A percentile compares a stretch with the other conserved stretches of the same genome.
Conservation (phyloP, 2,888 invertebrate species). For the Tetrapedia diversipes region DNA sequence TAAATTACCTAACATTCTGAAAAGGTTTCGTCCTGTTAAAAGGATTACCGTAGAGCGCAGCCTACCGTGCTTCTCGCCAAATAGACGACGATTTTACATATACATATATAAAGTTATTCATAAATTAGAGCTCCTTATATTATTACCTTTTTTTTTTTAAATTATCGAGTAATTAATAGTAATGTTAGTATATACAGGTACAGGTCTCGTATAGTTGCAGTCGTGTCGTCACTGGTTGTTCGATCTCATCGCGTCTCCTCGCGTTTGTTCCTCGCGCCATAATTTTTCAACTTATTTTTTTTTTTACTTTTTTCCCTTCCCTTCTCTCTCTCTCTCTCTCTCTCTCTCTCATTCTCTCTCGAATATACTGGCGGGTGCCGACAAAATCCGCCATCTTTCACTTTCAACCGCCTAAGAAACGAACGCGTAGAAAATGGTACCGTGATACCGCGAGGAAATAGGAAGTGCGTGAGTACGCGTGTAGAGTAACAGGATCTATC, state of each 20-base stretch:
- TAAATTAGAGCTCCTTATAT: conserved; percentile 78
- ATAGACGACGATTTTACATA: conserved; percentile 63
- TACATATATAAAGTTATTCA: conserved; percentile 70
- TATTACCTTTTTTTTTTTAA: conserved; percentile 69
- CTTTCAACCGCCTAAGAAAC: conserved; percentile 39
- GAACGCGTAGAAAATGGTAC: conserved; percentile 60
- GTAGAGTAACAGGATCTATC: background rate
- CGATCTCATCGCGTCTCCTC: conserved; percentile 60
- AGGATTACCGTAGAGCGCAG: conserved; percentile 74
- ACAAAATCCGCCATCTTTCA: conserved; percentile 79
- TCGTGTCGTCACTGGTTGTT: conserved; percentile 82
- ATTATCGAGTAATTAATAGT: conserved; percentile 77
- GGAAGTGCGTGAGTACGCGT: conserved; percentile 7
- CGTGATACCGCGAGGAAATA: conserved; percentile 31
- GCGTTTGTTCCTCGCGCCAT: conserved; percentile 58
- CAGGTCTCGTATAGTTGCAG: conserved; percentile 83
- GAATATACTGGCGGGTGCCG: conserved; percentile 78
- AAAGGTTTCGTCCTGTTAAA: conserved; percentile 41
- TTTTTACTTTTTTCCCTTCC: too few relatives aligned
- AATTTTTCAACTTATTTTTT: too few relatives aligned
- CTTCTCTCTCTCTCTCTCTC: too few relatives aligned
- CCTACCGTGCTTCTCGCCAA: conserved; percentile 70
- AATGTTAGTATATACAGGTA: conserved; percentile 82
- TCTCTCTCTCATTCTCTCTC: conserved; percentile 53
- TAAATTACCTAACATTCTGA: conserved; percentile 56